A percentile compares a stretch with the other conserved stretches of the same genome.
These are phyloP conservation scores for Leptodactylus fallax DNA, from an alignment of 2,797 vertebrate species.

Conservation along the genomic window DNA sequence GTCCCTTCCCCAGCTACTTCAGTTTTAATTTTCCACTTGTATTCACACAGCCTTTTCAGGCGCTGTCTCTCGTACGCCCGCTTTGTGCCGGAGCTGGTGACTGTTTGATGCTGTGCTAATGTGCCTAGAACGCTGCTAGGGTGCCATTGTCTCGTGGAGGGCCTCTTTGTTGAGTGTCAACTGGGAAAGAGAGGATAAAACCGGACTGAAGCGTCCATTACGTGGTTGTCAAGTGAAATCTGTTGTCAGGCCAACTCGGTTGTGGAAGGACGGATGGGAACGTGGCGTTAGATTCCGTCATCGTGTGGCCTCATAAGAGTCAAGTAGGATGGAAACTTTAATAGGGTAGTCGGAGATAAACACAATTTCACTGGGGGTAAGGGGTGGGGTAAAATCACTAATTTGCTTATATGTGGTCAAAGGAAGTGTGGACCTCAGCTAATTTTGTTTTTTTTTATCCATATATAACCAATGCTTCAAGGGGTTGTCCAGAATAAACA, in stretches of 20 bases:
- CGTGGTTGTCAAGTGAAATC: background rate
- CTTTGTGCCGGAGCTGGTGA: conserved; percentile 90
- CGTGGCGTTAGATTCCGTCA: background rate
- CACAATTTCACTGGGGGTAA: no score
- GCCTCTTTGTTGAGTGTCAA: conserved; percentile 13
- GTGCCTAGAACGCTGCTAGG: conserved; percentile 63
- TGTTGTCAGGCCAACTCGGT: background rate
- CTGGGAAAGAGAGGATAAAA: background rate
- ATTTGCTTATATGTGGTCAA: no score
- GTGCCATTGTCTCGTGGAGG: background rate
- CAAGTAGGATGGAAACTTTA: background rate
- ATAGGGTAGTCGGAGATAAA: background rate
- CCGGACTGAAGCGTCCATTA: background rate
- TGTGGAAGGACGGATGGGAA: background rate
- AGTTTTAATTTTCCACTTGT: conserved; percentile 99
- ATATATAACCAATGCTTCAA: no score
- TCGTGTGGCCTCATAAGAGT: background rate
- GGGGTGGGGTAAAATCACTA: no score
- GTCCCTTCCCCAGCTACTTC: conserved; percentile 94
- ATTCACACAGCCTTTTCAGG: conserved; percentile 89
- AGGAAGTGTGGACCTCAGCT: no score
- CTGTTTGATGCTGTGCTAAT: conserved; percentile 92
- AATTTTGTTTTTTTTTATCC: no score
- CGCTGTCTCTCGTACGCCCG: conserved; percentile 83
- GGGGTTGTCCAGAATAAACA: no score